These are phyloP conservation scores for Anthopleura sola DNA, from an alignment of 64 coral and sea anemone species.

Conservation along the genomic window DNA sequence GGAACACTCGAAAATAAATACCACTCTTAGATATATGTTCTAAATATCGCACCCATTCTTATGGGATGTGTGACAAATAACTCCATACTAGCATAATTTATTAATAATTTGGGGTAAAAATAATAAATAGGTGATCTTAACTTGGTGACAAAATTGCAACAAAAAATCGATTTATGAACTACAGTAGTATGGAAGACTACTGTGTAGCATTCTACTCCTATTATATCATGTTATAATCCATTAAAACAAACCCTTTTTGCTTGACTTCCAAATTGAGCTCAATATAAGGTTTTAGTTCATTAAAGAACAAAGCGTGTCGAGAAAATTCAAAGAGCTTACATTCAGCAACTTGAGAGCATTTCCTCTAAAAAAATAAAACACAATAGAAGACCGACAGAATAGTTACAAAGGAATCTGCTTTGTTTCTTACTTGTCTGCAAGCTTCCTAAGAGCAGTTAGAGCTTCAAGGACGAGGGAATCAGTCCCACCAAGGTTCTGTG, in stretches of 20 bases:
- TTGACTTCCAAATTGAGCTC: neutral
- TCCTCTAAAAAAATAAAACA: neutral
- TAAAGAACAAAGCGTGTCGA: neutral
- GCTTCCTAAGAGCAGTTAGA: slow-evolving; percentile 68
- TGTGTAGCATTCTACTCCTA: neutral
- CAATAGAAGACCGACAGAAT: neutral
- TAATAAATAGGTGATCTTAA: too few species aligned
- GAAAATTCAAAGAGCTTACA: neutral
- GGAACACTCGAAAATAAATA: neutral
- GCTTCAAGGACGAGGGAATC: slow-evolving; percentile 83
- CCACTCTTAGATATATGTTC: too few species aligned
- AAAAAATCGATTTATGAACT: too few species aligned
- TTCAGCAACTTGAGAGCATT: neutral
- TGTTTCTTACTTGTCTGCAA: slow-evolving; percentile 84
- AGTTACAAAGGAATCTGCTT: neutral
- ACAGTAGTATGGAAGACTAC: too few species aligned
- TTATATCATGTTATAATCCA: neutral
- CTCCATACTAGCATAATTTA: too few species aligned
- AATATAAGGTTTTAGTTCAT: neutral
- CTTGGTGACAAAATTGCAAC: too few species aligned
- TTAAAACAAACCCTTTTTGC: neutral
- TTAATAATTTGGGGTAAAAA: too few species aligned
- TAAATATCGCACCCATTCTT: neutral
- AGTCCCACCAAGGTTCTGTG: slow-evolving; percentile 21
- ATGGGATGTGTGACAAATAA: too few species aligned